Evolutionary conservation across 2,888 invertebrate species (phyloP), one percentile per base, ranked within the genome.

Genomic region (Dusona sp.): DNA sequence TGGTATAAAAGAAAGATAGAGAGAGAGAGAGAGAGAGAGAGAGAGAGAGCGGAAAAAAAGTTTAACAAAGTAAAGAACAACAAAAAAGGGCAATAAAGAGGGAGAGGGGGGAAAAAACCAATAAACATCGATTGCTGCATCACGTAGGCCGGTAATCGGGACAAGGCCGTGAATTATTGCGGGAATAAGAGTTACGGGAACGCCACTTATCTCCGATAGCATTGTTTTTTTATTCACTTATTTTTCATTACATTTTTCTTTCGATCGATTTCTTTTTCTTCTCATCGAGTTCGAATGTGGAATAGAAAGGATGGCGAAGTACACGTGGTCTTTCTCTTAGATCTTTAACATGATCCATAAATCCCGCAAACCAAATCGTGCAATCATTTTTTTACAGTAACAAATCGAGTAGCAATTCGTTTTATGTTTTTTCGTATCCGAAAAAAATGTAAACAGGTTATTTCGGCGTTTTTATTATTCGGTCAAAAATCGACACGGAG

Each of bases 101-200:
- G 29, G 51, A 48, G 25, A 13, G 29, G 25, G 22, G 29, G 13
- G 25, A 29, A 19, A 25, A 65, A n/a, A 16, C 42, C 36, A 61
- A 68, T 42, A 29, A 57, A 68, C 42, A 78, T 61, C 77, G 65
- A 77, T 25, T 48, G 33, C 79, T 79, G 7, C 70, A 68, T 79
- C 79, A 79, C 79, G 79, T 79, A 70, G 79, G 36, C 57, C 3
- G 16, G 81, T 38, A 85, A 85, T 85, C 57, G 81, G 81, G 80
- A 85, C 85, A 81, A 81, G 77, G 84, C 81, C 73, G 77, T 81
- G 73, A 81, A 84, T 80, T 77, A 75, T 77, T 79, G 45, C 57
- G 77, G 65, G 75, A 84, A 79, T 84, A 68, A 57, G 22, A 81
- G 72, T 83, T 77, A 64, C 61, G 68, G 64, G 36, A 45, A 79